Evolutionary conservation across 2,113 vertebrate genomes (phyloP), one percentile per base, ranked within the genome.

Genomic region (Ibidorhyncha struthersii): DNA sequence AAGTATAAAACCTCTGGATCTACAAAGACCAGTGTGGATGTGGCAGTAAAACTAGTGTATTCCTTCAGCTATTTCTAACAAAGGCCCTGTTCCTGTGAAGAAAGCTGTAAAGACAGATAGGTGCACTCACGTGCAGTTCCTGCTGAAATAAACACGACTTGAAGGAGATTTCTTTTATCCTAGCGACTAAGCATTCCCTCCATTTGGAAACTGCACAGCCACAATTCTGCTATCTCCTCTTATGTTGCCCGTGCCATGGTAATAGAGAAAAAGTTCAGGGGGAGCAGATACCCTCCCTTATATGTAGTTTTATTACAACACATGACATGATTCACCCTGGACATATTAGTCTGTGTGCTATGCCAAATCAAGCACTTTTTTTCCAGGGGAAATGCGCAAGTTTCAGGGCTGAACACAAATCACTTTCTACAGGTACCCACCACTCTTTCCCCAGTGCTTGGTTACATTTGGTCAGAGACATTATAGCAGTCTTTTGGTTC

Each of bases 361-460:
- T 52, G 47, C 45, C 65, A 96, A 50, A 50, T 50, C 49, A 50
- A 50, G 49, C 49, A 50, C 49, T 50, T 50, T 25, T 45, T 50
- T 83, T 32, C 9, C 59, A 47, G 29, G 38, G 45, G 8, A 87
- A 87, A 93, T 53, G n/a, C 41, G 53, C 45, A 71, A 74, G 62
- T 90, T 94, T 73, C 79, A 86, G 76, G 52, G 76, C 80, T 86
- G 72, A 89, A 62, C 81, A 91, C 61, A 93, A 91, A 96, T 72
- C 62, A n/a, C 40, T 87, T 94, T 73, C 70, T 72, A 41, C 15
- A 2, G 69, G 26, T 62, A 82, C 5, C 11, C 55, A 71, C 77
- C 38, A 25, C 55, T 78, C 65, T 62, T 30, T 56, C 86, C 74
- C 45, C 73, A 66, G 47, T 50, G 61, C 81, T 93, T 3, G 0